phyloP scores from a whole-genome alignment of 2,888 invertebrate species.

The Agonopterix subpropinquella region DNA sequence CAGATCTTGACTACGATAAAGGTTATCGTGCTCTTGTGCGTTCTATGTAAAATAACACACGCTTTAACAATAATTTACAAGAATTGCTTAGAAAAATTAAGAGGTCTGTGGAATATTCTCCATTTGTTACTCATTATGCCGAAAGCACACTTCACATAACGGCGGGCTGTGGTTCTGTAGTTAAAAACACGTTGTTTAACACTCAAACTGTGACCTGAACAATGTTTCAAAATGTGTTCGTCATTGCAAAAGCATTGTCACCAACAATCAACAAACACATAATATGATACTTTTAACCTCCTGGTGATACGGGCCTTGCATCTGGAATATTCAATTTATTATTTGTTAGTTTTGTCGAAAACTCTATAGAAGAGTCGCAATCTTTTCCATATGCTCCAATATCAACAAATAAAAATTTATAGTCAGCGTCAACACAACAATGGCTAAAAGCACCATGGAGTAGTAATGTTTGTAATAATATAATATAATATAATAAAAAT shows the following conservation, averaged over 20 bases:
- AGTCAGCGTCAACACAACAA: constrained; percentile 1
- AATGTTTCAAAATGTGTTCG: constrained; percentile 14
- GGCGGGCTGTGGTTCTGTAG: constrained; percentile 6
- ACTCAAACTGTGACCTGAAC: neutral
- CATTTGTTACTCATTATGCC: constrained; percentile 9
- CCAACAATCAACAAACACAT: constrained; percentile 22
- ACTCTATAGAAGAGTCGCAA: constrained; percentile 19
- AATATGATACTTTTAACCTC: constrained; percentile 10
- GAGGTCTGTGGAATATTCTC: constrained; percentile 6
- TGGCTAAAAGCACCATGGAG: constrained; percentile 3
- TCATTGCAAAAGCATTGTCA: constrained; percentile 20
- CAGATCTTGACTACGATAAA: constrained; percentile 6
- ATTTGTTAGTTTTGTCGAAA: constrained; percentile 14
- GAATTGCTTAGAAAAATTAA: constrained; percentile 2
- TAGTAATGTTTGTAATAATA: constrained; percentile 1
- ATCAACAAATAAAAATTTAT: constrained; percentile 4
- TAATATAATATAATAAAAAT: too few species aligned
- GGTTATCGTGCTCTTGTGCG: constrained; percentile 8
- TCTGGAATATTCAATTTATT: constrained; percentile 12
- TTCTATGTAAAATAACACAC: constrained; percentile 9
- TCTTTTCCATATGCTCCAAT: constrained; percentile 20
- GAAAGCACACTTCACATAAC: constrained; percentile 9
- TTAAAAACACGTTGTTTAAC: constrained; percentile 2
- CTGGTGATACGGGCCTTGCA: constrained; percentile 9
- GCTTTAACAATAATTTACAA: constrained; percentile 6